Base-by-base conservation (phyloP, 2,797 vertebrate genomes). In the Octomys mimax region DNA sequence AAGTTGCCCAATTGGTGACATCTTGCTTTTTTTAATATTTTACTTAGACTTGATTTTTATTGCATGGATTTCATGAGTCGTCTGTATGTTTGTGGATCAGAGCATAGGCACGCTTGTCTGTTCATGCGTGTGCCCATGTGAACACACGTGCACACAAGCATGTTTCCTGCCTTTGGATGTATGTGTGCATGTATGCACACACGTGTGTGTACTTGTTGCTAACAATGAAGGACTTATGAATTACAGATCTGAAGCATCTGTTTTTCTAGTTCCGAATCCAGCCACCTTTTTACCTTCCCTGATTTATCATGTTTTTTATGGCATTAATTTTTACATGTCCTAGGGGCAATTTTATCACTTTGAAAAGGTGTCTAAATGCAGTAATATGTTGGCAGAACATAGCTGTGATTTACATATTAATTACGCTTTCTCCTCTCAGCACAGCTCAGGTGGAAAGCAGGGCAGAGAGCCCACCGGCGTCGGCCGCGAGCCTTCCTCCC, bases 351-450 rank as follows among this genome's bases (percentile, higher is more conserved):
- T 87, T 73, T 68, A 57, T 83, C 86, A 39, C 59, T 42, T 73
- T 75, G 68, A 86, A 85, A 62, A 75, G 42, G 59, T 42, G 46
- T 82, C 88, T 92, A 70, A 82, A 54, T 33, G 12, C 90, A 94
- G 36, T 28, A 70, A 52, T 28, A 13, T 10, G 77, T 46, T 28
- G 91, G 68, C 46, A 59, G 79, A 14, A 31, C 33, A 12, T 52
- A 62, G 22, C 24, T 3, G 0, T 64, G 68, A 70, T 82, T 87
- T 49, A 14, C 13, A 8, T 24, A 11, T 46, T 59, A 66, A 64
- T 80, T 11, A 28, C 3, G 13, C 49, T 10, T 71, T 26, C 3
- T 42, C 46, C 54, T 78, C 85, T 39, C 59, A 39, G 4, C 33
- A 28, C 24, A 5, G 6, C 24, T 39, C 36, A 52, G 1, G 1